Evolutionary conservation across 2,888 invertebrate genomes (phyloP), one percentile per base, ranked within the genome.

Genomic region (Torymus texanus): DNA sequence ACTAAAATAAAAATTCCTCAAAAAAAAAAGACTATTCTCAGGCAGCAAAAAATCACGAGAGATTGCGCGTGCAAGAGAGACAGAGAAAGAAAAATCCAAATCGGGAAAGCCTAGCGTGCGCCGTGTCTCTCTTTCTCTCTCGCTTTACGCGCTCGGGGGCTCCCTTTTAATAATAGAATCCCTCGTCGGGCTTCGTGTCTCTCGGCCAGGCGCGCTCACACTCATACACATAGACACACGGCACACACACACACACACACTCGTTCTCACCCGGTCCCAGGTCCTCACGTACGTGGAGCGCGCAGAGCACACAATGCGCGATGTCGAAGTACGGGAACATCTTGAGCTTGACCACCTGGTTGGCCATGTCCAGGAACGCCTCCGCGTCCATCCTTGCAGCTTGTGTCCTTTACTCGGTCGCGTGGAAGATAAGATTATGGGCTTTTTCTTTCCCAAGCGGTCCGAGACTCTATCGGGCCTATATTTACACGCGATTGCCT

Each of bases 311-410:
- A 91, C 97, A 97, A 92, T 99, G 98, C 85, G 98, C 98, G 88
- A 98, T 95, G 91, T 99, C 99, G 92, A 99, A 99, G 92, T 98
- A 99, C 75, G 99, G 99, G 90, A 96, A 99, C 98, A 99, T 99
- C 93, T 99, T 98, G 86, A 99, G 93, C 92, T 98, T 98, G 87
- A 98, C 97, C 92, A 99, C 97, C 94, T 97, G 97, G 92, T 98
- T 98, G 92, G 99, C 98, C 93, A 98, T 94, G 92, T 98, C 98
- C 90, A 99, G 93, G 92, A 98, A 98, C 83, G 97, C 95, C 93
- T 97, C 97, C 90, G 97, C 97, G 94, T 97, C 97, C 97, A 98
- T 97, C 91, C 87, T 89, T 79, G 82, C 50, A 11, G 5, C 13
- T 18, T 66, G 5, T 18, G n/a, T 66, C 55, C 55, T 10, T 14